phyloP scores from a whole-genome alignment of 2,888 invertebrate species.

The Biston betularia region DNA sequence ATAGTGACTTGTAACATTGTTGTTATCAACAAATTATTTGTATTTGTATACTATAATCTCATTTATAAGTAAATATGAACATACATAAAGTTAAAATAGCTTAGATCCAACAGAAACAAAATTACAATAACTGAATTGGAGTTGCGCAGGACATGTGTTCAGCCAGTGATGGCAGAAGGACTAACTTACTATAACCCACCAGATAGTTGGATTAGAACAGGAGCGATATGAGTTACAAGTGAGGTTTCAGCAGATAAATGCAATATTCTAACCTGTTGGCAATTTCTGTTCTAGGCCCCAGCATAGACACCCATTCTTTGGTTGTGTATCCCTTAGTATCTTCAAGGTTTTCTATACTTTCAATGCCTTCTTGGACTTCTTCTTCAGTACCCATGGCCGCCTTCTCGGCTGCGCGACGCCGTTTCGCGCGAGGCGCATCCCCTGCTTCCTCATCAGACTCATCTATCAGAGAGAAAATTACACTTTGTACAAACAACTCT shows the following conservation, averaged over 20 bases:
- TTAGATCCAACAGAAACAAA: too few species aligned
- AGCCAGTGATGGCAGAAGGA: too few species aligned
- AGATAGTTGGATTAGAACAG: too few species aligned
- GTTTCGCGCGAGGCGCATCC: constrained; percentile 88
- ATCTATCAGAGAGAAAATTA: constrained; percentile 72
- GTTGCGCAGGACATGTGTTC: too few species aligned
- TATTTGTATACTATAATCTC: too few species aligned
- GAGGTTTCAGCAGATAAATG: constrained; percentile 42
- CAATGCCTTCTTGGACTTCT: constrained; percentile 92
- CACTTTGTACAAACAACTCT: background rate
- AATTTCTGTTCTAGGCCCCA: constrained; percentile 98
- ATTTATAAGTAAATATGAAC: too few species aligned
- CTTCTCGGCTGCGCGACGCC: constrained; percentile 93
- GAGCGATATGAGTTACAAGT: too few species aligned
- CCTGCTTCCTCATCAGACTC: constrained; percentile 94
- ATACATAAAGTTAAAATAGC: too few species aligned
- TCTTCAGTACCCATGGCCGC: constrained; percentile 93
- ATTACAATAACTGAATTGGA: too few species aligned
- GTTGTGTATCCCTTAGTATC: constrained; percentile 98
- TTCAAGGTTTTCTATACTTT: constrained; percentile 99
- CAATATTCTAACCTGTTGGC: constrained; percentile 88
- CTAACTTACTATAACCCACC: too few species aligned
- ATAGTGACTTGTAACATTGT: too few species aligned
- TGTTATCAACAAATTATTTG: too few species aligned
- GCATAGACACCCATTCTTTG: constrained; percentile 98